Base-by-base conservation (phyloP, 2,797 vertebrate genomes). In the Takifugu ocellatus region DNA sequence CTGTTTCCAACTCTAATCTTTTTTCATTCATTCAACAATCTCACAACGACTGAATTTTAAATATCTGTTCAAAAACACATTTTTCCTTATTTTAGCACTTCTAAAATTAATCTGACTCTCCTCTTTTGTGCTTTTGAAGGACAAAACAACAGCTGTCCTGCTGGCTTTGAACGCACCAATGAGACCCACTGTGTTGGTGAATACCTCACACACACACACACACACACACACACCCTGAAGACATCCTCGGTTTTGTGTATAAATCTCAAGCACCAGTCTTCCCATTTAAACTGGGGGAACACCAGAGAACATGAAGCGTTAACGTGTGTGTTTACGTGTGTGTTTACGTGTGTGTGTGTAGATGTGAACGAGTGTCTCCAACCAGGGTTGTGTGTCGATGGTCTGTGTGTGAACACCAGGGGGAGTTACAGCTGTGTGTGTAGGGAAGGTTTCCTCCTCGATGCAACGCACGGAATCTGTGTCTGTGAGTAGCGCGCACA, bases 361-460 rank as follows among this genome's bases (percentile, higher is more conserved):
- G 97, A 99, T 74, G 91, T 97, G 87, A 95, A 99, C 3, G 97
- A 99, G 82, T 99, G 97, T 81, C 78, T 90, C 68, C 88, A 90
- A 46, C 89, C 91, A 36, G 92, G 93, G 47, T 75, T 96, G 74
- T 99, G 97, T 92, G 92, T 94, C 88, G 94, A 95, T 42, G 93
- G 95, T 0, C 75, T 95, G 63, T 99, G 97, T 59, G 84, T 97
- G 85, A 99, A 99, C 88, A 97, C 94, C 66, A 90, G 91, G 2
- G 97, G 97, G 76, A 97, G 95, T 89, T 97, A 93, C 88, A 91
- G 90, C 78, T 99, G 97, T 74, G 89, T 95, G 67, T 99, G 97
- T 87, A 91, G 87, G 74, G 78, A 73, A 10, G 96, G 96, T 42
- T 95, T 85, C 85, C 92, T 99, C 87, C 87, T 98, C 72, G 97